Evolutionary conservation across 2,797 vertebrate species (phyloP).

Genomic region (Xerus rutilus): DNA sequence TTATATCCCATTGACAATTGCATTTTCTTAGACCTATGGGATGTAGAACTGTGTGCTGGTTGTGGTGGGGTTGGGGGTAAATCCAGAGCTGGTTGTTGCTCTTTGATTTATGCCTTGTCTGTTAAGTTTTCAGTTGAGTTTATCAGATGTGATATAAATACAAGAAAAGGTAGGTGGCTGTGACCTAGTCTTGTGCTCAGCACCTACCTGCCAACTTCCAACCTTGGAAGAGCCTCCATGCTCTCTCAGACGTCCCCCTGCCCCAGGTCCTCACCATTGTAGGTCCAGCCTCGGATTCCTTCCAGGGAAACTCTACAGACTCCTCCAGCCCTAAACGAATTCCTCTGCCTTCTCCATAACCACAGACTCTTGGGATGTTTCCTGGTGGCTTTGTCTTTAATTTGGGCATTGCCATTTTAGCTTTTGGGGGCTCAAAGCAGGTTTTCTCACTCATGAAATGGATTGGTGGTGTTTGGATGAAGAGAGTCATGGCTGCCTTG

Average conservation of each 20-base stretch:
- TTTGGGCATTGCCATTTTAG: neutral
- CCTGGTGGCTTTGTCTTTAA: neutral
- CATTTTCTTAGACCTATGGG: neutral
- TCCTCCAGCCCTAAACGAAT: neutral
- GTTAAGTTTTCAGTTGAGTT: neutral
- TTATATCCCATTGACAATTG: neutral
- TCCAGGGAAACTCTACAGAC: neutral
- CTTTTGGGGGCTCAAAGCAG: neutral
- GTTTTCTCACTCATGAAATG: neutral
- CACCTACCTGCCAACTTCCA: neutral
- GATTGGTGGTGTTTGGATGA: neutral
- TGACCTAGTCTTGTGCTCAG: too few species aligned
- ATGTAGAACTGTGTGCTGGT: neutral
- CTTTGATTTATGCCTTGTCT: neutral
- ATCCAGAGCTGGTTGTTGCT: neutral
- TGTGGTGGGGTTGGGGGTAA: neutral
- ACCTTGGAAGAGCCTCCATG: neutral
- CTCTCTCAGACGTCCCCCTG: fast-evolving
- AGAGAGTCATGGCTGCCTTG: neutral
- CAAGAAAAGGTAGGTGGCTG: neutral
- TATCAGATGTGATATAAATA: neutral
- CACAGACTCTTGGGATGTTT: neutral
- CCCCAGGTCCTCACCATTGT: neutral
- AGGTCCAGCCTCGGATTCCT: neutral
- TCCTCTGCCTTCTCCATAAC: neutral